Evolutionary conservation across 2,888 invertebrate species (phyloP), one percentile per base, ranked within the genome.

Genomic region (Orgyia antiqua): DNA sequence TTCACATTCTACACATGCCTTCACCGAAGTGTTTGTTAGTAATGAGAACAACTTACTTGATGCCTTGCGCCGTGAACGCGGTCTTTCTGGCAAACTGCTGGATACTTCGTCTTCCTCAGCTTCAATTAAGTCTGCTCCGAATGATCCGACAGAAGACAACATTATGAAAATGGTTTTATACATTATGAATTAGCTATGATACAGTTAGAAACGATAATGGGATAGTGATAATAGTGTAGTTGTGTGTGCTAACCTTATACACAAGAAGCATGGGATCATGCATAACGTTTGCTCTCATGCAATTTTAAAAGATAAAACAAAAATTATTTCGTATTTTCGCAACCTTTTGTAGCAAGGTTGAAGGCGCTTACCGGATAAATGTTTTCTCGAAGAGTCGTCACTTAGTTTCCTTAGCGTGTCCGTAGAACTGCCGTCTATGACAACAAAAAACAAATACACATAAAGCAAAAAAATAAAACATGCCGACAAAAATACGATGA

Each of bases 31-130:
- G 29, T 45, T 29, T 26, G 42, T 30, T 50, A 55, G 44, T 37
- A 39, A 48, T 13, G 40, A 45, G 19, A 43, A 21, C 17, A 26
- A 88, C 89, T 89, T 87, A 89, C 89, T 87, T 58, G 89, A 88
- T 54, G 88, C 87, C 64, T 88, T 88, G 63, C 88, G 84, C 59
- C 82, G 75, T 39, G 80, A 68, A 42, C 82, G 70, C 29, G 66
- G 75, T 61, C 75, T 72, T 49, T 78, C 80, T 42, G 83, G 80
- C 51, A 79, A 68, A 67, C 72, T 82, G 73, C 75, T 78, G 61
- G 71, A 69, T 33, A 82, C 82, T 49, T 79, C 83, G 80, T 88
- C 88, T 59, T 89, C 89, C 51, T 88, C 89, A 41, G 77, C 87
- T 71, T 89, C 89, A 60, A 88, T 75, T 58, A 89, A 83, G 71